Conservation (phyloP, 2,888 invertebrate genomes). For the Clanis bilineata region DNA sequence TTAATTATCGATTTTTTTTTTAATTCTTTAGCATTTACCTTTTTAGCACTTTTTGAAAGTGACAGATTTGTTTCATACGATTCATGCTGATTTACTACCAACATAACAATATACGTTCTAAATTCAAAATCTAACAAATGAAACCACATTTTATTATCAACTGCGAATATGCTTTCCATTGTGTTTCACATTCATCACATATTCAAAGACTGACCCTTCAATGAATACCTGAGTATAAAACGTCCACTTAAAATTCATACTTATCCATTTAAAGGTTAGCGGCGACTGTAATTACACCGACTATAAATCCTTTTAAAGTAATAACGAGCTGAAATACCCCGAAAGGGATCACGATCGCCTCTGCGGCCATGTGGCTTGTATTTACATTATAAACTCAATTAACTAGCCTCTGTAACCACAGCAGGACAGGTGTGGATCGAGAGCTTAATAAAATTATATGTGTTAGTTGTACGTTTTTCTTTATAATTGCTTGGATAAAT, state of each 20-base stretch:
- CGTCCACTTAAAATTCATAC: slow-evolving; percentile 11
- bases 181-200: neutral
- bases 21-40: too few relatives aligned
- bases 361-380: slow-evolving; percentile 43
- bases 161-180: neutral
- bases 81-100: too few relatives aligned
- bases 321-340: slow-evolving; percentile 24
- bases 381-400: slow-evolving; percentile 41
- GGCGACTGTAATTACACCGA: slow-evolving; percentile 6
- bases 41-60: too few relatives aligned
- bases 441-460: neutral
- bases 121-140: too few relatives aligned
- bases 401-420: slow-evolving; percentile 31
- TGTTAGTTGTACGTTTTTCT: neutral
- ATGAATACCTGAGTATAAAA: neutral
- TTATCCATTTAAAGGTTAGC: slow-evolving; percentile 6
- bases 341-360: slow-evolving; percentile 30
- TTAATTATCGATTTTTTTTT: too few relatives aligned
- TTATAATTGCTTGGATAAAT: too few relatives aligned
- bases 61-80: too few relatives aligned
- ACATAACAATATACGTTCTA: too few relatives aligned
- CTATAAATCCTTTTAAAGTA: slow-evolving; percentile 25
- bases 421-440: slow-evolving; percentile 20
- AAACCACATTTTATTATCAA: too few relatives aligned
- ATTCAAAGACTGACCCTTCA: neutral